phyloP scores from a whole-genome alignment of 2,797 vertebrate species.

The Yasuhikotakia modesta region DNA sequence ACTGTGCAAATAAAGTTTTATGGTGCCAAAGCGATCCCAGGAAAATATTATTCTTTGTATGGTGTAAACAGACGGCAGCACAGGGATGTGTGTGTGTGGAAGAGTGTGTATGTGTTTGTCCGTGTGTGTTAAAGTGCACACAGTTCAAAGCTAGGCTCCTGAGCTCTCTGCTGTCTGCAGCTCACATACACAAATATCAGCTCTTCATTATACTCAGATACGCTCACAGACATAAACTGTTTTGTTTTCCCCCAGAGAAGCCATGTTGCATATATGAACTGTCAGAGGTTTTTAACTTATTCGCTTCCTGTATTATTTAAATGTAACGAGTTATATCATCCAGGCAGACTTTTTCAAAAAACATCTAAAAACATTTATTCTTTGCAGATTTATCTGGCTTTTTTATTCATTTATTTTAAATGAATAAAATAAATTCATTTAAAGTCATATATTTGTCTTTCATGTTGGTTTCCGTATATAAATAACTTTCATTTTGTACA shows the following conservation, averaged over 20 bases:
- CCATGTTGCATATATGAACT: conserved; percentile 9
- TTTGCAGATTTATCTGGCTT: too few relatives aligned
- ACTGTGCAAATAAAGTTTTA: conserved; percentile 68
- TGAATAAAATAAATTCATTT: too few relatives aligned
- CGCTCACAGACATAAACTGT: not conserved
- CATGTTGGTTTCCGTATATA: too few relatives aligned
- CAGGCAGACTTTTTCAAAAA: too few relatives aligned
- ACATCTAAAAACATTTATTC: too few relatives aligned
- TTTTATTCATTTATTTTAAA: too few relatives aligned
- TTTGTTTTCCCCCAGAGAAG: not conserved
- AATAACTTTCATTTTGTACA: too few relatives aligned
- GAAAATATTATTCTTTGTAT: conserved; percentile 70
- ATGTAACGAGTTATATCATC: not conserved
- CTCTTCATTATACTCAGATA: not conserved
- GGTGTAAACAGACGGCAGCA: conserved; percentile 61
- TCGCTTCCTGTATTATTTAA: not conserved
- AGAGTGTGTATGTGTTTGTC: conserved; percentile 20
- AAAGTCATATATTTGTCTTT: too few relatives aligned
- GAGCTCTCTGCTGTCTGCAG: conserved; percentile 12
- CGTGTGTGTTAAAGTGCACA: conserved; percentile 17
- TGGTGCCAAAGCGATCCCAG: conserved; percentile 61
- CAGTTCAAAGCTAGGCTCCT: conserved; percentile 38
- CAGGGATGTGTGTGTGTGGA: conserved; percentile 27
- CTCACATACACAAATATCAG: conserved; percentile 19
- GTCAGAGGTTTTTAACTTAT: conserved; percentile 6